phyloP scores from a whole-genome alignment of 37 sponge, comb jelly and placozoan genomes.

The Diacarnus erythraeanus region DNA sequence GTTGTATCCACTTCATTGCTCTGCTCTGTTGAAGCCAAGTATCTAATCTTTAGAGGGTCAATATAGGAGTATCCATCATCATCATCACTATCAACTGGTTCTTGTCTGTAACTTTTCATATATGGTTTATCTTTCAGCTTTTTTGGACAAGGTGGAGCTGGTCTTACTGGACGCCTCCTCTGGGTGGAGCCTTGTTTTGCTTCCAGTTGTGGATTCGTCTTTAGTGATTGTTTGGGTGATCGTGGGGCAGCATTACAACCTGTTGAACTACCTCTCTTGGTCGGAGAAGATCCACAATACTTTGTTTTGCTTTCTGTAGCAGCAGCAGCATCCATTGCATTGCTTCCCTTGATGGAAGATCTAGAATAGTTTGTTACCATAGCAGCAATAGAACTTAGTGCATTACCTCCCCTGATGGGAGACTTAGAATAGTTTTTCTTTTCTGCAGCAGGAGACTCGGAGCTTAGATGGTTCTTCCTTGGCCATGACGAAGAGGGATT shows the following conservation, averaged over 20 bases:
- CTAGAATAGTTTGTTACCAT: too few species aligned
- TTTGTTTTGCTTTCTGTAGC: background rate
- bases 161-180: too few species aligned
- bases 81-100: background rate
- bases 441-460: too few species aligned
- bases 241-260: background rate
- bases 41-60: background rate
- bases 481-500: too few species aligned
- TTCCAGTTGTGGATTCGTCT: background rate
- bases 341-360: too few species aligned
- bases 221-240: background rate
- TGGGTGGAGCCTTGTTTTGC: background rate
- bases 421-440: too few species aligned
- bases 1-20: too few species aligned
- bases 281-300: background rate
- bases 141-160: slow-evolving; percentile 5
- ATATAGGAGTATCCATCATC: background rate
- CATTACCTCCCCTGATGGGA: too few species aligned
- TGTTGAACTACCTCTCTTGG: background rate
- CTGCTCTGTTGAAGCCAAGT: too few species aligned
- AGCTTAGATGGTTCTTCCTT: too few species aligned
- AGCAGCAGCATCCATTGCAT: too few species aligned
- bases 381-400: too few species aligned
- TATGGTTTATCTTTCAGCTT: background rate
- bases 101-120: background rate